Evolutionary conservation across 2,888 invertebrate genomes (phyloP).

Genomic region (Epinotia nisella): DNA sequence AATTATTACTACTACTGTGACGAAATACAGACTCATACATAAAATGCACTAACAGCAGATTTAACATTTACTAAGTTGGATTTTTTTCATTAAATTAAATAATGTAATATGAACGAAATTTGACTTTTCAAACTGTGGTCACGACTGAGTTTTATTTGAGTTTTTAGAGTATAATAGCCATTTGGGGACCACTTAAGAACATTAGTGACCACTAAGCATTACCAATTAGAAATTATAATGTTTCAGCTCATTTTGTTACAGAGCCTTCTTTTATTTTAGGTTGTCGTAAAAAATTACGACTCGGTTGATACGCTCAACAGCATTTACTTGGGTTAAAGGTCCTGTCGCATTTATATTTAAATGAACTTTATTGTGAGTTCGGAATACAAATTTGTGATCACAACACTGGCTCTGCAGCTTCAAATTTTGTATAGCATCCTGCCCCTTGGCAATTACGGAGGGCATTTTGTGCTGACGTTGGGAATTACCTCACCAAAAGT

Average conservation of each 20-base stretch:
- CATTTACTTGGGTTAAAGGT: conserved; percentile 71
- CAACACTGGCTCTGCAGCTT: conserved; percentile 64
- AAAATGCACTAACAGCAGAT: too few relatives aligned
- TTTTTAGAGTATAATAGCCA: conserved; percentile 18
- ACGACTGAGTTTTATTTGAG: conserved; percentile 35
- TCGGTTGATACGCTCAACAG: conserved; percentile 68
- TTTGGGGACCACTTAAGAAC: conserved; percentile 18
- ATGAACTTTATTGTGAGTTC: conserved; percentile 77
- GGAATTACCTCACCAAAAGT: conserved; percentile 32
- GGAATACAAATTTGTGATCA: conserved; percentile 80
- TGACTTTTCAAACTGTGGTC: conserved; percentile 20
- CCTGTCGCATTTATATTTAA: conserved; percentile 81
- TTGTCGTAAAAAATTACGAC: conserved; percentile 73
- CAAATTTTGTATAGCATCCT: conserved; percentile 57
- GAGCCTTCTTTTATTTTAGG: conserved; percentile 64
- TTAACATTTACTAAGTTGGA: too few relatives aligned
- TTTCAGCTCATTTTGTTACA: conserved; percentile 59
- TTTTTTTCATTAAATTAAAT: conserved; percentile 5
- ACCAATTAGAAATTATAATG: conserved; percentile 53
- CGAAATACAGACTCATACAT: too few relatives aligned
- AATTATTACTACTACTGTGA: too few relatives aligned
- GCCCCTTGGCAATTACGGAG: conserved; percentile 36
- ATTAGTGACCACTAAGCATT: conserved; percentile 41
- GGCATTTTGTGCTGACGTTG: conserved; percentile 27
- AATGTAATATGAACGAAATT: conserved; percentile 5